These are phyloP conservation scores for Fistularia commersonii DNA, from an alignment of 2,797 vertebrate species.

Conservation along the genomic window DNA sequence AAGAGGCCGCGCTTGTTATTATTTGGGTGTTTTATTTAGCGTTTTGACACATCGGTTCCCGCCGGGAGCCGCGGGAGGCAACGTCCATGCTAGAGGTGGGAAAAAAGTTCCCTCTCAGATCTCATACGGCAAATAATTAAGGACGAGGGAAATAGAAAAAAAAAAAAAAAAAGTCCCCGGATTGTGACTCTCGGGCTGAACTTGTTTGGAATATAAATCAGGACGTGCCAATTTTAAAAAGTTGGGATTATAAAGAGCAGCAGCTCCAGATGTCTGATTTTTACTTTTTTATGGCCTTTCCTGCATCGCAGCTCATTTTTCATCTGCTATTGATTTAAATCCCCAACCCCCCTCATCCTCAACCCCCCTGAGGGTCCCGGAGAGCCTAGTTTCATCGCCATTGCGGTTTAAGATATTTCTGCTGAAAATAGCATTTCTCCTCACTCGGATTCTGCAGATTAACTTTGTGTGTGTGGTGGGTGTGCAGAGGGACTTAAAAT, in stretches of 20 bases:
- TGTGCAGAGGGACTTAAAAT: conserved; percentile 47
- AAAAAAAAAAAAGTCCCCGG: too few species aligned
- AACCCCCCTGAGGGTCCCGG: background rate
- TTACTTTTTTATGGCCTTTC: conserved; percentile 37
- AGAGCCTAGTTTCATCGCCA: conserved; percentile 51
- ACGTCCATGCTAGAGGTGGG: conserved; percentile 14
- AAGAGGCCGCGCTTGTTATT: conserved; percentile 29
- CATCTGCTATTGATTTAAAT: conserved; percentile 78
- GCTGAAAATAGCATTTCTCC: conserved; percentile 71
- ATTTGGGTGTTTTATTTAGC: conserved; percentile 35
- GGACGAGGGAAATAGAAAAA: too few species aligned
- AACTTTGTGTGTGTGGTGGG: conserved; percentile 29
- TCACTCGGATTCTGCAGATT: conserved; percentile 55
- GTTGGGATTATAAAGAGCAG: conserved; percentile 47
- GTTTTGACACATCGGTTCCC: conserved; percentile 35
- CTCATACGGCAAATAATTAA: conserved; percentile 8
- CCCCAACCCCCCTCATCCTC: conserved; percentile 31
- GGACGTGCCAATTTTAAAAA: conserved; percentile 34
- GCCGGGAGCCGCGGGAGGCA: conserved; percentile 30
- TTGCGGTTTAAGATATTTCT: conserved; percentile 52
- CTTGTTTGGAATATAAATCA: conserved; percentile 42
- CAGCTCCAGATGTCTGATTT: conserved; percentile 53
- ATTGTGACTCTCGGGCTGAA: conserved; percentile 22
- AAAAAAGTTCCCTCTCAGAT: conserved; percentile 36
- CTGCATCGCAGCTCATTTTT: conserved; percentile 62